Percentiles rank a stretch among this genome's conserved stretches.
Evolutionary conservation across 2,797 vertebrate genomes (phyloP).

Genomic region (Decapterus maruadsi): DNA sequence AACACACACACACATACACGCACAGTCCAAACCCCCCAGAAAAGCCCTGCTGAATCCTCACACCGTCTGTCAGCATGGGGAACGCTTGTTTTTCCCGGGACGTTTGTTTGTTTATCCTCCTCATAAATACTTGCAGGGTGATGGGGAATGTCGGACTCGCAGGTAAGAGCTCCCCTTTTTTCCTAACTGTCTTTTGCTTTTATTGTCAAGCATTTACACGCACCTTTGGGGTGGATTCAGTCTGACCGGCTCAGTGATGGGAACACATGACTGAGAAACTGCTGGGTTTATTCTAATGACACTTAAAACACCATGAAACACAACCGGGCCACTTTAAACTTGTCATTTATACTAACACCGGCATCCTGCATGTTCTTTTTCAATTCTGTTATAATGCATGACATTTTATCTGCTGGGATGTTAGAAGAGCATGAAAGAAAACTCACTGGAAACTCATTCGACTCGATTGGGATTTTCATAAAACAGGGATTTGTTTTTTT

Average conservation of each 20-base stretch:
- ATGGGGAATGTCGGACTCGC: constrained; percentile 88
- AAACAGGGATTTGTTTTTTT: neutral
- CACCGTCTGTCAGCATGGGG: constrained; percentile 90
- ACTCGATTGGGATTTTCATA: neutral
- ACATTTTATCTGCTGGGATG: neutral
- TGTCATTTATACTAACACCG: neutral
- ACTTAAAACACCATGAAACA: neutral
- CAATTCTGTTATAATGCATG: neutral
- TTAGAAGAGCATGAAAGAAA: neutral
- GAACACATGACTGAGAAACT: constrained; percentile 10
- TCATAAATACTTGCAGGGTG: constrained; percentile 88
- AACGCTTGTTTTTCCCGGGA: constrained; percentile 88
- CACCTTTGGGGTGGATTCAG: constrained; percentile 32
- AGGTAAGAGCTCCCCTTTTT: constrained; percentile 87
- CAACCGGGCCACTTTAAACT: constrained; percentile 3
- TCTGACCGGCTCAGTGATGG: constrained; percentile 25
- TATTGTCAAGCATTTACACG: constrained; percentile 26
- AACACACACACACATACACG: constrained; percentile 68
- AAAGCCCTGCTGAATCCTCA: constrained; percentile 78
- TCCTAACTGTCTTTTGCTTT: constrained; percentile 38
- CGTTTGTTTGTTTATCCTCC: constrained; percentile 89
- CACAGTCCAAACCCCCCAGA: constrained; percentile 66
- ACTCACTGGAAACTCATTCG: neutral
- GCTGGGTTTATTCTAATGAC: neutral
- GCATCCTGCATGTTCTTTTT: neutral